phyloP scores from a whole-genome alignment of 2,113 vertebrate genomes.

The Psettodes erumei region DNA sequence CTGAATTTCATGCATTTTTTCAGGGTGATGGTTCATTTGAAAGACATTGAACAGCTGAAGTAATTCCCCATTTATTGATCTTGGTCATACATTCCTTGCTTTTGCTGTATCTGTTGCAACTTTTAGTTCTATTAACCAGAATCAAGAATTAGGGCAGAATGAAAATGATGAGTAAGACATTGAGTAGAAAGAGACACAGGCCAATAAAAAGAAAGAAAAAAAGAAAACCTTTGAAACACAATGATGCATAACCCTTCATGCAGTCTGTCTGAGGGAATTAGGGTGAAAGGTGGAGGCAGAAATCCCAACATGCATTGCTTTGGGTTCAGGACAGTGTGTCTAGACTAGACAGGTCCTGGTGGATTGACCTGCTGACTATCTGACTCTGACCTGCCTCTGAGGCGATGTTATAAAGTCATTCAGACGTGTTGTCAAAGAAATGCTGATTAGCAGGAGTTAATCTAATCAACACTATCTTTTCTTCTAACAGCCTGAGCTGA shows the following conservation, averaged over 20 bases:
- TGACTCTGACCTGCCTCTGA: conserved; percentile 16
- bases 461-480: conserved; percentile 11
- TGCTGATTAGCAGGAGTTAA: background rate
- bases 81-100: background rate
- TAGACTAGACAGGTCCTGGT: conserved; percentile 30
- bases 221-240: background rate
- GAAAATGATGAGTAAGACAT: background rate
- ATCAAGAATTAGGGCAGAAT: background rate
- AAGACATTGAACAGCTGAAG: background rate
- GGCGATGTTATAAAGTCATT: conserved; percentile 19
- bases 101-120: background rate
- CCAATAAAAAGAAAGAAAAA: background rate
- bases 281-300: conserved; percentile 51
- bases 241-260: background rate
- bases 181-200: background rate
- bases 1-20: background rate
- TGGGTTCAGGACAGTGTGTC: conserved; percentile 23
- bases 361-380: conserved; percentile 41
- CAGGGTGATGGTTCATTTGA: background rate
- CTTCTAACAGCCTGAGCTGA: background rate
- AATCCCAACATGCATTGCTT: conserved; percentile 22
- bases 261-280: background rate
- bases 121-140: background rate
- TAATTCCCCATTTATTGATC: background rate
- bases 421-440: conserved; percentile 17